These are phyloP conservation scores for Hyles lineata DNA, from an alignment of 2,888 invertebrate genomes.

Conservation along the genomic window DNA sequence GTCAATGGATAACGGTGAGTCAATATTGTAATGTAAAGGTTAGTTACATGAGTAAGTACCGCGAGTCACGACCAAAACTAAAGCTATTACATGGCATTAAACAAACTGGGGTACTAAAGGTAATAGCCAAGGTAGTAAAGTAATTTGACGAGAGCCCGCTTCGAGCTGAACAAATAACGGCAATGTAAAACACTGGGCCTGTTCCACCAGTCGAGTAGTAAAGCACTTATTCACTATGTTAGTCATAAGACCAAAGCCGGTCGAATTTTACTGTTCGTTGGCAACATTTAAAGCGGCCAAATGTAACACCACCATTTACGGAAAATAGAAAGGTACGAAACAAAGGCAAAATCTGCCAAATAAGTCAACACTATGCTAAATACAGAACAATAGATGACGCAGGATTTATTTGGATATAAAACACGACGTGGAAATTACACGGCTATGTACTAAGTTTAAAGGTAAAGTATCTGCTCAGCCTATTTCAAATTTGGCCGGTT, in stretches of 20 bases:
- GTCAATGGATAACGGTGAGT: constrained; percentile 2
- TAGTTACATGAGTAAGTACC: neutral
- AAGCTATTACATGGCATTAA: constrained; percentile 16
- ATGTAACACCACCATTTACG: constrained; percentile 29
- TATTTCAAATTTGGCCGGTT: constrained; percentile 5
- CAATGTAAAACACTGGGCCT: constrained; percentile 14
- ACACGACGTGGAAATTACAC: constrained; percentile 10
- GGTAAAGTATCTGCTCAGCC: neutral
- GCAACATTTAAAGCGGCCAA: constrained; percentile 29
- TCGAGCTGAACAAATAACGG: constrained; percentile 22
- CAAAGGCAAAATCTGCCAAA: constrained; percentile 32
- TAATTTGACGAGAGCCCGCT: constrained; percentile 24
- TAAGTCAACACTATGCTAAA: constrained; percentile 33
- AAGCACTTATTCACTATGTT: constrained; percentile 30
- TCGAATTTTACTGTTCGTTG: constrained; percentile 25
- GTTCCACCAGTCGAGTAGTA: constrained; percentile 7
- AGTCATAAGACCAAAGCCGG: constrained; percentile 32
- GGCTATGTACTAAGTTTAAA: constrained; percentile 13
- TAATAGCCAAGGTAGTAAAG: constrained; percentile 7
- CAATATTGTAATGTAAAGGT: constrained; percentile 16
- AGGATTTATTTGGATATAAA: constrained; percentile 29
- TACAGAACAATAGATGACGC: constrained; percentile 31
- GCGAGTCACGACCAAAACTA: constrained; percentile 13
- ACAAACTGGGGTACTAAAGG: neutral
- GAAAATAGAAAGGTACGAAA: constrained; percentile 30